Evolutionary conservation across 2,797 vertebrate species (phyloP), one percentile per base, ranked within the genome.

Genomic region (Otolemur crassicaudatus): DNA sequence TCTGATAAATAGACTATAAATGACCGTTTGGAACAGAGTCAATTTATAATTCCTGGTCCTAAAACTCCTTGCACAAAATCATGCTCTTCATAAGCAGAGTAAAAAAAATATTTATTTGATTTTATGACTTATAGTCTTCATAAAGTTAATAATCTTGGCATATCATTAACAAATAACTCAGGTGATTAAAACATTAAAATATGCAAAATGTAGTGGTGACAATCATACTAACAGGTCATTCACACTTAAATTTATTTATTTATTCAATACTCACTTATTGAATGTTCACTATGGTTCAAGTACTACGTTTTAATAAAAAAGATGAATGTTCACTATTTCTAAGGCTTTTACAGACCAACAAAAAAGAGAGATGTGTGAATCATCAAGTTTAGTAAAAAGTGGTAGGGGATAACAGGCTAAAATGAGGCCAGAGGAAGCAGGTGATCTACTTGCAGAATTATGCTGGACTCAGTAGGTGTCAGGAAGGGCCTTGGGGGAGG

Each of bases 1-100:
- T 91, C 81, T 94, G 17, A 40, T 93, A 95, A 76, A n/a, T 76
- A 93, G 46, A 85, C 85, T 94, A 87, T 70, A 97, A 87, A 61
- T 82, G 87, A 46, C 22, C 53, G 81, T 93, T 87, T 87, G 31
- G 37, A 96, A 91, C 3, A 82, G 43, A 87, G 49, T 91, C 58
- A 85, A 80, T 58, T 93, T 79, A 20, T 81, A 93, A 96, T 96
- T 95, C 22, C 29, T 90, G 29, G 29, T 88, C 70, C 70, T 84
- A 20, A 72, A 85, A 89, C 1, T n/a, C 43, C 43, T 87, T 79
- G 60, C 29, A 72, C 40, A 93, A 88, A 93, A 92, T 46, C 94
- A 75, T 27, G 49, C 5, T 89, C 82, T 96, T 81, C 56, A 56
- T 84, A 94, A 94, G 75, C 7, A 84, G 43, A 87, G 61, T 14